Evolutionary conservation across 1,140 invertebrate species (phyloP).

Genomic region (Zaprionus vittiger): DNA sequence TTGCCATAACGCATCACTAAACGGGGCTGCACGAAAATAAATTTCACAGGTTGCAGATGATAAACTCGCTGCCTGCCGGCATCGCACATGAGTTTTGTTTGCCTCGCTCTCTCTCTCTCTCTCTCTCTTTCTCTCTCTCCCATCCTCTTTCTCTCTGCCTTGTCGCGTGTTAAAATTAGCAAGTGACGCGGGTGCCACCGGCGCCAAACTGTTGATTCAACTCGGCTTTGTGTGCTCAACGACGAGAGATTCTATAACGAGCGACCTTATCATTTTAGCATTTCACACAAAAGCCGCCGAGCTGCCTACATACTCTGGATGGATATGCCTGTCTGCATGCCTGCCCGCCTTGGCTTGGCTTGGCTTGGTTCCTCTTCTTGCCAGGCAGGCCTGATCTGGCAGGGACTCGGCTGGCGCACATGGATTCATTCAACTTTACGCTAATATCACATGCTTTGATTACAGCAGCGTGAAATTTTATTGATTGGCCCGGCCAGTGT

Average conservation of each 20-base stretch:
- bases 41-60: slow-evolving; percentile 68
- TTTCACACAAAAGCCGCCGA: slow-evolving; percentile 60
- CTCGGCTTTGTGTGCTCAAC: slow-evolving; percentile 32
- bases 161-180: slow-evolving; percentile 67
- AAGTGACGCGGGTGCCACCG: slow-evolving; percentile 47
- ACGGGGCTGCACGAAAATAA: slow-evolving; percentile 71
- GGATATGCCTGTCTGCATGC: slow-evolving; percentile 26
- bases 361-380: neutral
- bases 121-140: neutral
- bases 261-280: slow-evolving; percentile 64
- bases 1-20: slow-evolving; percentile 74
- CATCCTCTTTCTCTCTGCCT: neutral
- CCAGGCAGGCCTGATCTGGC: slow-evolving; percentile 24
- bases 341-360: neutral
- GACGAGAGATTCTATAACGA: slow-evolving; percentile 53
- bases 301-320: slow-evolving; percentile 25
- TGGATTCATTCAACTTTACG: slow-evolving; percentile 82
- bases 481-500: slow-evolving; percentile 76
- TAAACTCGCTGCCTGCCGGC: slow-evolving; percentile 48
- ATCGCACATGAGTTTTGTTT: slow-evolving; percentile 25
- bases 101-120: neutral
- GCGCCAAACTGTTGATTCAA: slow-evolving; percentile 78
- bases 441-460: slow-evolving; percentile 84
- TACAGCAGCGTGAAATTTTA: slow-evolving; percentile 83
- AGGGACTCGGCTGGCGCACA: slow-evolving; percentile 40